Evolutionary conservation across 2,797 vertebrate genomes (phyloP).

Genomic region (Rousettus madagascariensis): DNA sequence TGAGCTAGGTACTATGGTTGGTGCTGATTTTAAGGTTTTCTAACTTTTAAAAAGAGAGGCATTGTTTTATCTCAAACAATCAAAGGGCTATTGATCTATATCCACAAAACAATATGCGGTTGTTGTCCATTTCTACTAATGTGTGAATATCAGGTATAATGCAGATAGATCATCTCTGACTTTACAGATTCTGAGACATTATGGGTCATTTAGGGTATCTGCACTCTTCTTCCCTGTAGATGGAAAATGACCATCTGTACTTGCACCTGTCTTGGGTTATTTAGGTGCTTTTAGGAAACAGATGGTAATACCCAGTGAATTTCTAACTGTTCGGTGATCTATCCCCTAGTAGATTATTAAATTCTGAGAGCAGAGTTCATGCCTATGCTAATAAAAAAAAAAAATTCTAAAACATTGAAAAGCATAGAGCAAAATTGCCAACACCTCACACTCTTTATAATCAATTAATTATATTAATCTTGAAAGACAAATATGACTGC

Average conservation of each 20-base stretch:
- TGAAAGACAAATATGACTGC: not conserved
- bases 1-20: not conserved
- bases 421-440: not conserved
- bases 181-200: not conserved
- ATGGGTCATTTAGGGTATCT: not conserved
- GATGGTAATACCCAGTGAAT: constrained; percentile 41
- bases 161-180: not conserved
- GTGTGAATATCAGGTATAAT: not conserved
- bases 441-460: not conserved
- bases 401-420: constrained; percentile 52
- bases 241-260: constrained; percentile 13
- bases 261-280: not conserved
- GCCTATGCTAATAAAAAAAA: constrained; percentile 40
- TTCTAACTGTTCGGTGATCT: constrained; percentile 18
- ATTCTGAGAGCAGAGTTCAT: not conserved
- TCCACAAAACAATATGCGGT: not conserved
- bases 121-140: not conserved
- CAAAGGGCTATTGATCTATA: not conserved
- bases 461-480: not conserved
- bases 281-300: constrained; percentile 27
- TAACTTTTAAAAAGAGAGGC: not conserved
- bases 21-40: not conserved
- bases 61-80: not conserved
- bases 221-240: not conserved
- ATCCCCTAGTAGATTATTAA: not conserved